Percentiles rank a stretch among this genome's conserved stretches.
Conservation (phyloP, 1,140 invertebrate genomes). For the Drosophila setifemur region DNA sequence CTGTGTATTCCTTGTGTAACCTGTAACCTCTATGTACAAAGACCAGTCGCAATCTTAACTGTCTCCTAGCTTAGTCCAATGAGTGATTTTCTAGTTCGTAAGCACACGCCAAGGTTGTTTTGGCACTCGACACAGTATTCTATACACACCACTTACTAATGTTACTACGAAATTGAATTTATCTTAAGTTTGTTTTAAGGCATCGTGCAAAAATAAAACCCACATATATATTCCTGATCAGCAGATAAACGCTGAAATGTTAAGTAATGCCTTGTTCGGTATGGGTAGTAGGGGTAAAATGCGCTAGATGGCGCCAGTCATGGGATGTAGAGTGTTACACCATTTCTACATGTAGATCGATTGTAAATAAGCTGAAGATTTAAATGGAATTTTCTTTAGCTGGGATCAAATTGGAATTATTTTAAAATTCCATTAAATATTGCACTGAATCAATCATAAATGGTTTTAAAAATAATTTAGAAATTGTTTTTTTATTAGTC, state of each 20-base stretch:
- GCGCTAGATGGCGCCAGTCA: too few species aligned
- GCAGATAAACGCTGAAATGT: not conserved
- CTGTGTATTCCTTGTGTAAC: conserved; percentile 46
- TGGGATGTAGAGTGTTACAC: too few species aligned
- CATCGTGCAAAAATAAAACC: conserved; percentile 10
- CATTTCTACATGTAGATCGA: too few species aligned
- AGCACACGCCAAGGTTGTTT: conserved; percentile 18
- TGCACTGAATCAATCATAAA: too few species aligned
- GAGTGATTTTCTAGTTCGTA: conserved; percentile 68
- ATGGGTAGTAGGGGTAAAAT: too few species aligned
- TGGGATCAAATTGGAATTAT: too few species aligned
- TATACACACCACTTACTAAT: conserved; percentile 47
- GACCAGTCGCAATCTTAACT: conserved; percentile 47
- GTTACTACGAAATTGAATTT: conserved; percentile 49
- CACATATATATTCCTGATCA: conserved; percentile 4
- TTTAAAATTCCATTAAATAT: too few species aligned
- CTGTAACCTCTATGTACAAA: conserved; percentile 72
- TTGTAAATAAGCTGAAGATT: too few species aligned
- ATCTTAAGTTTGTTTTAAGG: conserved; percentile 20
- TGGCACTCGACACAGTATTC: conserved; percentile 50
- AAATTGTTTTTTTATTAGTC: too few species aligned
- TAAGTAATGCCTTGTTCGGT: not conserved
- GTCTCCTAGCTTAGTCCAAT: conserved; percentile 52
- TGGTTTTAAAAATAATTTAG: too few species aligned
- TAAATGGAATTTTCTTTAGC: too few species aligned